Evolutionary conservation across 1,140 invertebrate species (phyloP), one percentile per base, ranked within the genome.

Genomic region (Olivierus martensii): DNA sequence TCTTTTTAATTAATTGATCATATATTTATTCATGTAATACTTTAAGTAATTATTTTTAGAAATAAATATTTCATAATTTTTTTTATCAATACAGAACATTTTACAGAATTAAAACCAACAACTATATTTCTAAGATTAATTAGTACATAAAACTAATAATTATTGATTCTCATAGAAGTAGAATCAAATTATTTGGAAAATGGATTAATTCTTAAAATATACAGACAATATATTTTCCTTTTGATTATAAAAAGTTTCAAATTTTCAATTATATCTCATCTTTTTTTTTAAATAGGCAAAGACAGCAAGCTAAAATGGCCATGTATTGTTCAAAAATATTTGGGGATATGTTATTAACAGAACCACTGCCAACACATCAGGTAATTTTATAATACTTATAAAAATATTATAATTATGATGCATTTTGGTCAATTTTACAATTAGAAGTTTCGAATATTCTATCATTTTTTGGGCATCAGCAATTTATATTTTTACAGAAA

Each of bases 281-380:
- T 36, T 37, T 19, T 38, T 22, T 49, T 41, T 52, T 28, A 36
- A 60, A 60, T 59, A 95, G 93, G 71, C 83, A 86, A 3, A 79
- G 83, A 57, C 90, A 96, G 68, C 83, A 90, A 71, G 90, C 89
- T n/a, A 97, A 96, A 75, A 95, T 98, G 63, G 94, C 92, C 14
- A 82, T 89, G 67, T 95, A 97, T 72, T 97, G 92, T 71, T 75
- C 84, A 52, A 88, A 93, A 59, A 87, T 88, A 62, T 96, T 97
- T 71, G 92, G 90, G 44, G 89, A 96, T 49, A 89, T 92, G 82
- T 73, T 99, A 49, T 75, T 99, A 34, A 88, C 90, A 61, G 77
- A 79, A 58, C 86, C 92, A 2, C 68, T 98, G 49, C 87, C 94
- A 47, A 80, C 79, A 52, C 80, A 88, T 71, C 84, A 83, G 61